Percentiles rank a stretch among this genome's conserved stretches.
These are phyloP conservation scores for Paralichthys olivaceus DNA, from an alignment of 2,113 vertebrate genomes.

Conservation along the genomic window DNA sequence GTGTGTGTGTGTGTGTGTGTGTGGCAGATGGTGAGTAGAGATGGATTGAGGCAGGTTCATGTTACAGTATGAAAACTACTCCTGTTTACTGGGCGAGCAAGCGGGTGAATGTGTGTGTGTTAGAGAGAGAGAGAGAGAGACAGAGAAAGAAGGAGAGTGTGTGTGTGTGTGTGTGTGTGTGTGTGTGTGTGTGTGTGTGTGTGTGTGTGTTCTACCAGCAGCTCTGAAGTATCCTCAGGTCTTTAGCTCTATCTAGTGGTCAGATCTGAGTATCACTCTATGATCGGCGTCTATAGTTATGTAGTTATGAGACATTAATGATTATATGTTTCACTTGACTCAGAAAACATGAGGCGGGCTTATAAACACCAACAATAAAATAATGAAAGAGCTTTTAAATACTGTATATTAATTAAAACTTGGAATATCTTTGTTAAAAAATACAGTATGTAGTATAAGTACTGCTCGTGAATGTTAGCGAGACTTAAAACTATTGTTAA, in stretches of 20 bases:
- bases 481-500: too few species aligned
- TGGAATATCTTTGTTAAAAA: too few species aligned
- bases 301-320: too few species aligned
- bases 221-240: conserved; percentile 8
- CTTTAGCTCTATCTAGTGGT: conserved; percentile 69
- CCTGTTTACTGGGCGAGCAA: conserved; percentile 37
- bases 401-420: too few species aligned
- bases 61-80: conserved; percentile 62
- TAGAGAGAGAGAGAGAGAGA: too few species aligned
- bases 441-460: too few species aligned
- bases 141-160: neutral
- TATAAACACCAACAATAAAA: too few species aligned
- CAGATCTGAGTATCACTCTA: neutral
- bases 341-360: too few species aligned
- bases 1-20: conserved; percentile 25
- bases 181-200: conserved; percentile 15
- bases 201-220: conserved; percentile 10
- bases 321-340: too few species aligned
- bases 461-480: too few species aligned
- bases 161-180: conserved; percentile 13
- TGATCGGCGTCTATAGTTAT: too few species aligned
- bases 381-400: too few species aligned
- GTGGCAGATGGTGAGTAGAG: conserved; percentile 59
- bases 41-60: conserved; percentile 44
- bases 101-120: conserved; percentile 16